phyloP scores from a whole-genome alignment of 2,113 vertebrate species.

The Zapornia atra region DNA sequence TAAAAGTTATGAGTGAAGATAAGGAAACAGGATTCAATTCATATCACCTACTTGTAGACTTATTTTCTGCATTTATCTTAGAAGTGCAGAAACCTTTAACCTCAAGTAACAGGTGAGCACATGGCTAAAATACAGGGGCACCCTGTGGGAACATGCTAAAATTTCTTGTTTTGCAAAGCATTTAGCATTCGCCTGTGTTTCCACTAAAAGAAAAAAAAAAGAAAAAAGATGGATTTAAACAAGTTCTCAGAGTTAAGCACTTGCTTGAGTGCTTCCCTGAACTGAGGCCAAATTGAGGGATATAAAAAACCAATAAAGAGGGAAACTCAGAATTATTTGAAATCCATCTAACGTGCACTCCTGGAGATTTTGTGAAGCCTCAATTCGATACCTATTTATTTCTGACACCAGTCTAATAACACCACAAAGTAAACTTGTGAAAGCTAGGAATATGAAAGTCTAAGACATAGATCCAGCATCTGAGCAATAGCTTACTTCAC shows the following conservation, averaged over 20 bases:
- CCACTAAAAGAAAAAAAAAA: not conserved
- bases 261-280: not conserved
- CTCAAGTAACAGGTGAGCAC: not conserved
- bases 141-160: not conserved
- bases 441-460: not conserved
- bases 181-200: accelerated
- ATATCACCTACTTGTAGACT: not conserved
- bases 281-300: not conserved
- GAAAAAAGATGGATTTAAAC: not conserved
- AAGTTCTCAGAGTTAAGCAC: not conserved
- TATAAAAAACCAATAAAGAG: not conserved
- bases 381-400: not conserved
- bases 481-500: not conserved
- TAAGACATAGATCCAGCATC: not conserved
- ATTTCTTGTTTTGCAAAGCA: not conserved
- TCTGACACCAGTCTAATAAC: not conserved
- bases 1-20: not conserved
- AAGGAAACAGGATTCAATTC: not conserved
- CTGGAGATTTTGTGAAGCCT: not conserved
- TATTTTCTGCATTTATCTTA: not conserved
- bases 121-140: not conserved
- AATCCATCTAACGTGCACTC: not conserved
- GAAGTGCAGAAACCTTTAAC: not conserved
- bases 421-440: not conserved
- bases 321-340: not conserved